A percentile compares a stretch with the other conserved stretches of the same genome.
These are phyloP conservation scores for Acholoe squamosa DNA, from an alignment of 2,888 invertebrate species.

Conservation along the genomic window DNA sequence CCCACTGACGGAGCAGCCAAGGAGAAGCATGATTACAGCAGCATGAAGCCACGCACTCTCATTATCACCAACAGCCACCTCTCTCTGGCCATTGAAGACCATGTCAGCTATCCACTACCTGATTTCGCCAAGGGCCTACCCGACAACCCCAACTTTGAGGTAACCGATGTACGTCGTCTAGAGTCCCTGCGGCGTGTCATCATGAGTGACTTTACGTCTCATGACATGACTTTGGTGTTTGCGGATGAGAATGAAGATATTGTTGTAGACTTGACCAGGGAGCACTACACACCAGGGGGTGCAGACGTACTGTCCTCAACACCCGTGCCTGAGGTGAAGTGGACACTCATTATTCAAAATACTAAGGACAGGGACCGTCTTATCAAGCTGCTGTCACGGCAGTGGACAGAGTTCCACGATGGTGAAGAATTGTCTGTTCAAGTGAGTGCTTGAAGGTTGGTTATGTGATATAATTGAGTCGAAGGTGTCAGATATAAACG, in stretches of 20 bases:
- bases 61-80: conserved; percentile 78
- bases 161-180: conserved; percentile 76
- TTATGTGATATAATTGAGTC: no score
- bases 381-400: conserved; percentile 75
- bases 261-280: conserved; percentile 76
- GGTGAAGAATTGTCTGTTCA: conserved; percentile 68
- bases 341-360: conserved; percentile 77
- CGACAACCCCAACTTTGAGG: conserved; percentile 76
- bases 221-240: conserved; percentile 77
- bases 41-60: conserved; percentile 73
- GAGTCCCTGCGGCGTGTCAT: conserved; percentile 77
- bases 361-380: conserved; percentile 76
- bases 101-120: conserved; percentile 81
- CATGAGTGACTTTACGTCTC: conserved; percentile 72
- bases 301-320: conserved; percentile 69
- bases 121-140: conserved; percentile 80
- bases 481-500: no score
- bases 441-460: conserved; percentile 53
- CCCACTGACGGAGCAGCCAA: neutral
- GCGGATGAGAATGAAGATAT: conserved; percentile 80
- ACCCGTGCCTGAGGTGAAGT: conserved; percentile 63
- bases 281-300: conserved; percentile 75
- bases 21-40: conserved; percentile 1
- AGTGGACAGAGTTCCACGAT: conserved; percentile 78
- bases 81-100: conserved; percentile 79